Evolutionary conservation across 2,113 vertebrate species (phyloP).

Genomic region (Ondatra zibethicus): DNA sequence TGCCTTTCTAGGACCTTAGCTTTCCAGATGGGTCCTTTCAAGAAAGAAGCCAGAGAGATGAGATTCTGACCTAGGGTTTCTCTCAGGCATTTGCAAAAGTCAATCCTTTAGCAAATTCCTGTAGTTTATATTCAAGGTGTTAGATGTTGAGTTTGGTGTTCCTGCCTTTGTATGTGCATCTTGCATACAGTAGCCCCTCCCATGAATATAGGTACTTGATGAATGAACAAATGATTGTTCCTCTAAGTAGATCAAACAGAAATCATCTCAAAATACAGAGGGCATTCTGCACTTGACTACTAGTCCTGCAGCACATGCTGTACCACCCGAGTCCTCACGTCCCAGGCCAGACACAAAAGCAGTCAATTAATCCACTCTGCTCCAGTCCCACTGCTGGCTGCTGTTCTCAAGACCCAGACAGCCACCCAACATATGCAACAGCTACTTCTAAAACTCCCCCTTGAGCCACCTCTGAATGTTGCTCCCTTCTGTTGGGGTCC

Average conservation of each 20-base stretch:
- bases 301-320: too few relatives aligned
- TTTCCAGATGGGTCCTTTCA: background rate
- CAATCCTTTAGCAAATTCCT: background rate
- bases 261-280: background rate
- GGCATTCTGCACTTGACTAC: background rate
- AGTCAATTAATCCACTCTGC: background rate
- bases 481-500: background rate
- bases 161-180: background rate
- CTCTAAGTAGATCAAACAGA: background rate
- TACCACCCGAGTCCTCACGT: background rate
- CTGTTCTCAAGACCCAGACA: background rate
- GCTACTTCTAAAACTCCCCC: background rate
- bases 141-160: background rate
- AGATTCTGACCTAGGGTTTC: background rate
- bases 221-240: background rate
- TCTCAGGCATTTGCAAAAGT: background rate
- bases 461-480: background rate
- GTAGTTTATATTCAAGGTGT: background rate
- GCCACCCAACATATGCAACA: background rate
- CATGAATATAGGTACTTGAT: background rate
- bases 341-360: background rate
- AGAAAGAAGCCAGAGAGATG: background rate
- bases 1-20: background rate
- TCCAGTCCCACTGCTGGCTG: background rate
- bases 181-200: background rate